These are phyloP conservation scores for Drosophila mettleri DNA, from an alignment of 2,888 invertebrate genomes.

Conservation along the genomic window DNA sequence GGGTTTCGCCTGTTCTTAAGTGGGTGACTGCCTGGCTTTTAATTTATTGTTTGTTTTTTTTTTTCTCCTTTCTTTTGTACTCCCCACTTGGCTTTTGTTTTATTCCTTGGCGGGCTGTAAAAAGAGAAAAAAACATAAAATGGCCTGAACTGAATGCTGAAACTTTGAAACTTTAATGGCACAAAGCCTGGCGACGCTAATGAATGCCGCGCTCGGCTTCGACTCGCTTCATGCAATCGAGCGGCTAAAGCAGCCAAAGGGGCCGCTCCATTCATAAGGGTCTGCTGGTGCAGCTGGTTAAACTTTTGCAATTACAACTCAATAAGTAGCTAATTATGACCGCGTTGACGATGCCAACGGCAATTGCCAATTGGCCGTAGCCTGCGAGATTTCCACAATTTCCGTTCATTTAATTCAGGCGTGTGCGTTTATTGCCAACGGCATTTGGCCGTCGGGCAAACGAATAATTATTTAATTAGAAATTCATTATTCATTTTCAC, in stretches of 20 bases:
- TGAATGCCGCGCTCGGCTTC: slow-evolving; percentile 36
- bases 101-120: slow-evolving; percentile 9
- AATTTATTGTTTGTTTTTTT: slow-evolving; percentile 38
- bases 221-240: slow-evolving; percentile 32
- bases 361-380: slow-evolving; percentile 28
- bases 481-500: slow-evolving; percentile 43
- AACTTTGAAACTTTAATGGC: slow-evolving; percentile 52
- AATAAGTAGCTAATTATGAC: slow-evolving; percentile 69
- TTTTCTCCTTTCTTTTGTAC: slow-evolving; percentile 10
- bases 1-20: slow-evolving; percentile 6
- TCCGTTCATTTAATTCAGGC: slow-evolving; percentile 30
- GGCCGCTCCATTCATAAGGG: slow-evolving; percentile 31
- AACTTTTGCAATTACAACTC: slow-evolving; percentile 78
- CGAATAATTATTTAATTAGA: slow-evolving; percentile 9
- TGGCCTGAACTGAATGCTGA: slow-evolving; percentile 19
- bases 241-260: slow-evolving; percentile 23
- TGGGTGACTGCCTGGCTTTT: slow-evolving; percentile 32
- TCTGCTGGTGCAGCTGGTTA: slow-evolving; percentile 49
- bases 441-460: slow-evolving; percentile 41
- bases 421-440: slow-evolving; percentile 34
- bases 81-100: slow-evolving; percentile 18
- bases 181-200: slow-evolving; percentile 43
- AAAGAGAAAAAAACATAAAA: slow-evolving; percentile 5
- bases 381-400: slow-evolving; percentile 34
- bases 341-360: slow-evolving; percentile 28